A percentile compares a stretch with the other conserved stretches of the same genome.
phyloP scores from a whole-genome alignment of 2,797 vertebrate species.

The Brachyrhaphis roseni region DNA sequence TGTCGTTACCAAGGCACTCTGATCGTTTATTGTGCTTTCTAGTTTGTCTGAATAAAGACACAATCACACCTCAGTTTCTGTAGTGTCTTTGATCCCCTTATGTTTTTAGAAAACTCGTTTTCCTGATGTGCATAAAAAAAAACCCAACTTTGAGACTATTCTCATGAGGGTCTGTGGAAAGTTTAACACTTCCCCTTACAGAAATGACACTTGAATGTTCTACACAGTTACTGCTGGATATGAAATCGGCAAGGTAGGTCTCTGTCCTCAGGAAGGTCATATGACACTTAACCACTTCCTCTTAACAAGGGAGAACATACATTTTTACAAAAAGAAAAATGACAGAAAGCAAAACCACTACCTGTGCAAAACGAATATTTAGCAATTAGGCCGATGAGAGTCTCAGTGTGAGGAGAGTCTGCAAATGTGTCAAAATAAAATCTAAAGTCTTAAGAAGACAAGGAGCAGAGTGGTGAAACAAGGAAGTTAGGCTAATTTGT shows the following conservation, averaged over 20 bases:
- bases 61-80: conserved; percentile 18
- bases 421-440: neutral
- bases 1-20: conserved; percentile 11
- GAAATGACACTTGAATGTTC: conserved; percentile 43
- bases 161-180: conserved; percentile 58
- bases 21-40: conserved; percentile 24
- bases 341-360: neutral
- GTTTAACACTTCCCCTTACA: conserved; percentile 51
- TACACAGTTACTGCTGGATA: conserved; percentile 63
- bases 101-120: conserved; percentile 1
- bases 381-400: neutral
- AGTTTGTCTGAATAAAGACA: conserved; percentile 60
- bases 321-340: conserved; percentile 22
- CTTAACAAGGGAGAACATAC: conserved; percentile 36
- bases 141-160: neutral
- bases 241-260: conserved; percentile 63
- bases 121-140: neutral
- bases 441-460: conserved; percentile 1
- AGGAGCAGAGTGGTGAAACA: conserved; percentile 16
- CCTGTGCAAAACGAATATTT: conserved; percentile 3
- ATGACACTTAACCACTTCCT: conserved; percentile 69
- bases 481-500: conserved; percentile 20
- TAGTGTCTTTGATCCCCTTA: neutral
- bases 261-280: conserved; percentile 56
- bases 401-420: neutral